Evolutionary conservation across 1,140 invertebrate species (phyloP), one percentile per base, ranked within the genome.

Genomic region (Drosophila pallidifrons): DNA sequence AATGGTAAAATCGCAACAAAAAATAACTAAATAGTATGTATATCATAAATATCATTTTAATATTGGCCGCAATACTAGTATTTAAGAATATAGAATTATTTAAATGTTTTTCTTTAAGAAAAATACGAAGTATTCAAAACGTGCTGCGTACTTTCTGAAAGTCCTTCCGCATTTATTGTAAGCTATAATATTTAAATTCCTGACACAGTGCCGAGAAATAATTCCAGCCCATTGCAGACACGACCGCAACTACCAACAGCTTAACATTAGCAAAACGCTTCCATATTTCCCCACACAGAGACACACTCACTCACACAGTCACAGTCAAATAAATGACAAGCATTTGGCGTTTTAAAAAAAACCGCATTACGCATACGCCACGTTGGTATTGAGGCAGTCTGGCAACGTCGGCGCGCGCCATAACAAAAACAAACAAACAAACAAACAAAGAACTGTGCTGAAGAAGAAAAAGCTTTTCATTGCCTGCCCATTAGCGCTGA

Each of bases 331-430:
- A 10, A 5, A 13, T 5, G 32, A 49, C 13, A 38, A 66, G 64
- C 59, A 69, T 49, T 87, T 80, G 15, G 45, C 32, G 79, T 68
- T 86, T 67, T 49, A 49, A 64, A 67, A 67, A 83, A 67, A 77
- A 79, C 43, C 70, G 64, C 77, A 89, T 88, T 89, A 89, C 85
- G 83, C 85, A 89, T 89, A 83, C 83, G 85, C 85, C 77, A 70
- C 75, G 47, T 89, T 55, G 76, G 52, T 73, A 72, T 67, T 68
- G 77, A 73, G 69, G 71, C 75, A 75, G 85, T 88, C 85, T 89
- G 83, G 85, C 77, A 88, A 88, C 85, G 66, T 88, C 38, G 77
- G 64, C 49, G 66, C 49, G 66, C 68, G 64, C 57, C 35, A 61
- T 57, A 73, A 77, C 60, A 80, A 66, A 80, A 80, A 75, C 68